Conservation (phyloP, 2,797 vertebrate genomes). For the Gymnothorax javanicus region DNA sequence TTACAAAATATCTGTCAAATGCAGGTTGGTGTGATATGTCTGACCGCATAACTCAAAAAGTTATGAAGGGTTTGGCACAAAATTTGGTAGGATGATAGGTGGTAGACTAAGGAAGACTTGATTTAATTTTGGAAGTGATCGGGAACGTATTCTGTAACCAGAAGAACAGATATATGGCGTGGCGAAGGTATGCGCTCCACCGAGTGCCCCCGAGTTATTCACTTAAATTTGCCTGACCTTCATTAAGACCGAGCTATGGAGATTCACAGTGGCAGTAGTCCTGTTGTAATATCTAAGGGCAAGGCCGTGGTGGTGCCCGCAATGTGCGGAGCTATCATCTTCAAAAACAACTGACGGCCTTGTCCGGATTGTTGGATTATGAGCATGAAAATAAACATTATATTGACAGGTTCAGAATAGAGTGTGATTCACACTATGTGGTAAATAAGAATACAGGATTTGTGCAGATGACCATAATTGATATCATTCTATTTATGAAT, state of each 20-base stretch:
- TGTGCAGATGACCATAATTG: not conserved
- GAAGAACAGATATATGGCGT: no score
- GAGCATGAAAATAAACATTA: not conserved
- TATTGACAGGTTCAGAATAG: not conserved
- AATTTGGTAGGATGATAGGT: no score
- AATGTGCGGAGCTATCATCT: not conserved
- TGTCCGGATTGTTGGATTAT: not conserved
- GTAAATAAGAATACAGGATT: no score
- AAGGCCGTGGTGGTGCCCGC: not conserved
- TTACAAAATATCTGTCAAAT: no score
- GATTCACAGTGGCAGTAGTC: not conserved
- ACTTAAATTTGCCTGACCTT: not conserved
- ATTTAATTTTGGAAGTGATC: no score
- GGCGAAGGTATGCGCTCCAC: no score
- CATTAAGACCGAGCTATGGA: not conserved
- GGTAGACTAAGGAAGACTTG: no score
- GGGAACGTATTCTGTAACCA: no score
- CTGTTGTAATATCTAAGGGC: not conserved
- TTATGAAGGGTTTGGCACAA: no score
- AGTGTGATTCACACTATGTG: slow-evolving; percentile 16
- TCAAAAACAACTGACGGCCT: not conserved
- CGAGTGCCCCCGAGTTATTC: not conserved
- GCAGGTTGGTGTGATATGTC: no score
- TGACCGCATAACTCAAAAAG: no score
- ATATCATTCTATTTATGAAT: not conserved